These are phyloP conservation scores for Peucedramus taeniatus DNA, from an alignment of 2,113 vertebrate species.

Conservation along the genomic window DNA sequence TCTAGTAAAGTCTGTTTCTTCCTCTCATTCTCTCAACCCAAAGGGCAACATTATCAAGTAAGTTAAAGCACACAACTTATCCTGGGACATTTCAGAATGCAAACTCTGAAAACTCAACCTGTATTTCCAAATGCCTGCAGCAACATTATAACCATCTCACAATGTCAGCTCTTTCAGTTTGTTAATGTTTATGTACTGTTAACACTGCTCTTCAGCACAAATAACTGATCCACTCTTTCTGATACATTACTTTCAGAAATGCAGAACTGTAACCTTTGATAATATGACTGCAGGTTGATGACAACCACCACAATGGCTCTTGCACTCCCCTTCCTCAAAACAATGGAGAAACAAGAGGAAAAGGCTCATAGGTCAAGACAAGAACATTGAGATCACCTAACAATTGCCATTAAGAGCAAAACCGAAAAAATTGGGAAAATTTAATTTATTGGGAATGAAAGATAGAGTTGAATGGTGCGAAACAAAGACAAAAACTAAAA, in stretches of 20 bases:
- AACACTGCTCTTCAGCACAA: background rate
- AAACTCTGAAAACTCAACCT: background rate
- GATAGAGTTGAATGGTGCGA: background rate
- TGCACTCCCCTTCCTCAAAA: background rate
- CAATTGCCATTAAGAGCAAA: background rate
- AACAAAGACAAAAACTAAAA: background rate
- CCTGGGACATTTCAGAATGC: background rate
- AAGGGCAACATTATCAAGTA: background rate
- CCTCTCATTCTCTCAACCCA: background rate
- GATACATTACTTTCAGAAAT: background rate
- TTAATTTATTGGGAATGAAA: background rate
- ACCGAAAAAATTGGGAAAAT: background rate
- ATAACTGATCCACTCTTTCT: background rate
- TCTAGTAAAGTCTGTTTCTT: background rate
- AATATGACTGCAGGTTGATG: background rate
- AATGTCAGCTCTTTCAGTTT: background rate
- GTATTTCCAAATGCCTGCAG: background rate
- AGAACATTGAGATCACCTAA: background rate
- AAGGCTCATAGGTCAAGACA: background rate
- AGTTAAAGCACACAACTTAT: background rate
- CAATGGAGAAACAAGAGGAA: background rate
- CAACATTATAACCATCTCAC: background rate
- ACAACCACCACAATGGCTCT: background rate
- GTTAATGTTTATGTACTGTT: background rate
- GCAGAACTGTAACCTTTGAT: background rate